These are phyloP conservation scores for Bombus superbus DNA, from an alignment of 1,140 invertebrate species.

Conservation along the genomic window DNA sequence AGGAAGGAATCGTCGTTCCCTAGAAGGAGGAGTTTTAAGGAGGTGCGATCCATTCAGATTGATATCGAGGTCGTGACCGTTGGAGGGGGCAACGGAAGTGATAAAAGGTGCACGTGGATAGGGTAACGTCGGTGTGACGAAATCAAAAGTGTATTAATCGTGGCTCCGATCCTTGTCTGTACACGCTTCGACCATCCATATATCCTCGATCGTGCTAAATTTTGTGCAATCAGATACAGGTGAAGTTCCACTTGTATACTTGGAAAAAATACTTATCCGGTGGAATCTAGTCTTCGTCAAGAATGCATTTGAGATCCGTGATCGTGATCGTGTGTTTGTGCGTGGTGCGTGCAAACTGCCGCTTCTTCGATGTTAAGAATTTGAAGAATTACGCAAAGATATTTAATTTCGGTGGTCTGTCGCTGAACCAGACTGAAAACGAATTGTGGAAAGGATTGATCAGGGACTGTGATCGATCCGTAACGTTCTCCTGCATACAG, in stretches of 20 bases:
- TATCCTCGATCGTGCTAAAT: background rate
- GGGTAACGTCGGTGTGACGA: conserved; percentile 28
- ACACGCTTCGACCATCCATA: background rate
- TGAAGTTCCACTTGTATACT: too few relatives aligned
- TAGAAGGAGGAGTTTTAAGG: background rate
- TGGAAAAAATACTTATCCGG: too few relatives aligned
- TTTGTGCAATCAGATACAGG: too few relatives aligned
- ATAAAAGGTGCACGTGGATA: conserved; percentile 52
- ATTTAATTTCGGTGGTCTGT: conserved; percentile 64
- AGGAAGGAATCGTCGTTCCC: background rate
- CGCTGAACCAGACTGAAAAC: conserved; percentile 83
- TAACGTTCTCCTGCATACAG: conserved; percentile 89
- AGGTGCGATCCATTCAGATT: background rate
- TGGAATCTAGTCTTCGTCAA: conserved; percentile 4
- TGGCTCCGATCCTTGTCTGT: conserved; percentile 12
- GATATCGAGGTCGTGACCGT: conserved; percentile 10
- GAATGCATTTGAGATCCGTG: conserved; percentile 67
- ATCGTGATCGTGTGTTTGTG: conserved; percentile 61
- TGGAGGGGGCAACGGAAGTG: conserved; percentile 32
- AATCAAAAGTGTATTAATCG: conserved; percentile 56
- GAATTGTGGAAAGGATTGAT: conserved; percentile 88
- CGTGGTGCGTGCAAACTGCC: conserved; percentile 49
- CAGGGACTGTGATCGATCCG: conserved; percentile 86
- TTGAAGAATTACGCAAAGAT: conserved; percentile 68
- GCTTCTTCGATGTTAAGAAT: conserved; percentile 71